Base-by-base conservation (phyloP, 2,113 vertebrate genomes). In the Telmatochromis brachygnathus region DNA sequence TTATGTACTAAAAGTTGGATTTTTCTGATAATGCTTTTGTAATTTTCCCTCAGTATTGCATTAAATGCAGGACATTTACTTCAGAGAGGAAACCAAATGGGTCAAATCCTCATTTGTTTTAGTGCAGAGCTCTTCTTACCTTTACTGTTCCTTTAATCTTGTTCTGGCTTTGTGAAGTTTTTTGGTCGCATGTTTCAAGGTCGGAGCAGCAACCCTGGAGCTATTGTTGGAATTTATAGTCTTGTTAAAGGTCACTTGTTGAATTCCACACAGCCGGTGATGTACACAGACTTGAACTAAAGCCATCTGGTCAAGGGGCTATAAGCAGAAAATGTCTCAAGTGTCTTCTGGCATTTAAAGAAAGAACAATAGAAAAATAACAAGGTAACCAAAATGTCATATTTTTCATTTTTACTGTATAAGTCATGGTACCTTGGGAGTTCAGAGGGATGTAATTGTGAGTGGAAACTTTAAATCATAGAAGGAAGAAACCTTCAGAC, bases 221-320 rank as follows among this genome's bases (percentile, higher is more conserved):
- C 89, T 91, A 89, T 88, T 92, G 68, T 87, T 49, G 37, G 79
- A 81, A 79, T 82, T 83, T 13, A 91, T 79, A 86, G 90, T 82
- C 54, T 77, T 54, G 83, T 86, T 77, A 90, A 90, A 86, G 75
- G 86, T 37, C 90, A 84, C 70, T 90, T 84, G 85, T 84, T 79
- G 82, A 87, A 42, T 79, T 83, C 39, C 26, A 62, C 39, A 51
- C 17, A 35, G 70, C 6, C 7, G 84, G 89, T 89, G 79, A 84
- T 81, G 21, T 77, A 39, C 55, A 70, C 65, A 84, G 83, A 84
- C 73, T 62, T 56, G 77, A 85, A 62, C 58, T 8, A 9, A 39
- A 84, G 73, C 79, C 5, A n/a, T 82, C 42, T 54, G 80, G 82
- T 82, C 77, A 70, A 79, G 6, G 28, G 11, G 15, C 19, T 56